Base-by-base conservation (phyloP, 2,888 invertebrate species). In the Perizoma flavofasciatum region DNA sequence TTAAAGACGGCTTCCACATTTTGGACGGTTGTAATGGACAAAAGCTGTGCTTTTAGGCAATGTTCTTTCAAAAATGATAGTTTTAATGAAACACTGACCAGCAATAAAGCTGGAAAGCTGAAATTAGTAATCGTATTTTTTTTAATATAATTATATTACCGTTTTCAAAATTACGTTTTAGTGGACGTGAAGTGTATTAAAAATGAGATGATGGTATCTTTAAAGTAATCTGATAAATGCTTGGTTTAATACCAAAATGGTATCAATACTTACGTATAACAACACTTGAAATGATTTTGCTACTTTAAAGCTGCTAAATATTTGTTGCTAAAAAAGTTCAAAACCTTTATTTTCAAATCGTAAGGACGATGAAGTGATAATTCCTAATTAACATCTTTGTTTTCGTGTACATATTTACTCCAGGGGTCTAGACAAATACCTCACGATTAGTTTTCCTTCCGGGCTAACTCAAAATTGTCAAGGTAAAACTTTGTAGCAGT, bases 21-120 rank as follows among this genome's bases (percentile, higher is more conserved):
- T 66, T 84, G 88, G 88, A 88, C 88, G 88, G 88, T 78, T 73
- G 63, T 67, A 67, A 73, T 78, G 85, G 85, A 85, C 82, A 74
- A 65, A 80, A 84, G 81, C 85, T 76, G 78, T 78, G 80, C 78
- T 77, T 62, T 57, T 49, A 61, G 52, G 61, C 47, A 68, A 63
- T n/a, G 50, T 56, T 65, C 33, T 57, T 41, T 49, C 8, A 47
- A 66, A 69, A 52, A 47, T 52, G 35, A 41, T 53, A 60, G 44
- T 50, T 50, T 37, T 7, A 10, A 41, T 41, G 4, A n/a, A 10
- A 41, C 10, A 39, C 7, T 39, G 10, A 41, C 10, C 10, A 41
- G 41, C 41, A 41, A 10, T 41, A 41, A 41, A 41, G 41, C 10
- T 10, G 10, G 41, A 5, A 5, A 10, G 10, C 6, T 41, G 41